Base-by-base conservation (phyloP, 2,888 invertebrate species). In the Heteromyza rotundicornis region DNA sequence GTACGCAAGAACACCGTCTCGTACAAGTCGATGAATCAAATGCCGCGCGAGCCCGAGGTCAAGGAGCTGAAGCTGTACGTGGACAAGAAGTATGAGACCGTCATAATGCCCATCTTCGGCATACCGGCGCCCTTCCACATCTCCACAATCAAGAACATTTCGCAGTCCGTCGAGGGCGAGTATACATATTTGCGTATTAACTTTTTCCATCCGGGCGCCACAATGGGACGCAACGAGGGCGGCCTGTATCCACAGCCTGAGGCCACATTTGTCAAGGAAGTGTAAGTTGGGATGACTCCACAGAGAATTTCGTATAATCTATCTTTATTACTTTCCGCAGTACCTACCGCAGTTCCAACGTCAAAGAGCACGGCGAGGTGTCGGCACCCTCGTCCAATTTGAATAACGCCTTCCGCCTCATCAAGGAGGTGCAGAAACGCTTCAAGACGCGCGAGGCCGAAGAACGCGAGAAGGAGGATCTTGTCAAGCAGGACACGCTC, bases 341-440 rank as follows among this genome's bases (percentile, higher is more conserved):
- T 58, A 98, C 98, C 44, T 99, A 97, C 84, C 90, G 98, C 74
- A 96, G 96, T 84, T 94, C 95, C 74, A 99, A 99, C 84, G 92
- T 94, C 47, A 98, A 98, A 84, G 98, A 98, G 79, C 97, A 97
- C 0, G 98, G 98, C 23, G 96, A 96, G 84, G 87, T 94, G 65
- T 91, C 92, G 2, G 93, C 98, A 0, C 96, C 98, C 0, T 97
- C 97, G 0, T 90, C 95, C 14, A 99, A 99, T 83, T 85, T 99
- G 52, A 97, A 95, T 82, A 98, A 95, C 10, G 98, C 98, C 24
- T 98, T 97, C 85, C 89, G 98, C 69, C 87, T 99, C 59, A 99
- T 99, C 75, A 99, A 99, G 84, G 99, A 99, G 85, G 95, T 97
- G 27, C 99, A 99, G 85, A 97, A 99, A 84, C 95, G 95, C 78